These are phyloP conservation scores for Drosophila peninsularis DNA, from an alignment of 2,888 invertebrate genomes.

Conservation along the genomic window DNA sequence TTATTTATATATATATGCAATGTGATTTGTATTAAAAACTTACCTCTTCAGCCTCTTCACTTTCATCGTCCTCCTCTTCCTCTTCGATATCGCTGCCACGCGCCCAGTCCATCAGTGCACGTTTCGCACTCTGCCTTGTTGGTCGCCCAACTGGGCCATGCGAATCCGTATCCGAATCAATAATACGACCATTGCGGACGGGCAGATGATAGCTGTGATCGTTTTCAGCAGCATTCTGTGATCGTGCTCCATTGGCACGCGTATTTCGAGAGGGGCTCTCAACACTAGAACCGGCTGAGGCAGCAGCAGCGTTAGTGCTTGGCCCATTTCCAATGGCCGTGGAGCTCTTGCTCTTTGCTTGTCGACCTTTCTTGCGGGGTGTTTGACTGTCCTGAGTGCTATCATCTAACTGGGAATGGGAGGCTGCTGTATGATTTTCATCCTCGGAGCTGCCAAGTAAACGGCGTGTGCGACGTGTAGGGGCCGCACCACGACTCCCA, in stretches of 20 bases:
- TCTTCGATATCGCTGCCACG: constrained; percentile 82
- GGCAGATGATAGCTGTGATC: constrained; percentile 84
- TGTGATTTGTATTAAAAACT: neutral
- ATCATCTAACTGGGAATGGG: constrained; percentile 71
- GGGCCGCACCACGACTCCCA: constrained; percentile 26
- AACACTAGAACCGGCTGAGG: constrained; percentile 49
- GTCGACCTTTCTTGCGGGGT: constrained; percentile 75
- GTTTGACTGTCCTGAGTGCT: constrained; percentile 78
- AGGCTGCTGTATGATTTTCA: constrained; percentile 37
- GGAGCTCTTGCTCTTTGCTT: constrained; percentile 46
- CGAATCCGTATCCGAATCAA: constrained; percentile 82
- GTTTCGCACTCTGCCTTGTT: constrained; percentile 82
- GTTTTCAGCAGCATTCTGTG: constrained; percentile 79
- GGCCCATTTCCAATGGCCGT: constrained; percentile 63
- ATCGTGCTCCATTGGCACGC: constrained; percentile 66
- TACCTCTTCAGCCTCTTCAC: constrained; percentile 79
- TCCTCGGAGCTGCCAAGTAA: constrained; percentile 74
- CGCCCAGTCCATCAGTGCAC: constrained; percentile 83
- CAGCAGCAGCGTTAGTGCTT: constrained; percentile 66
- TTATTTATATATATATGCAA: neutral
- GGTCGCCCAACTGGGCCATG: constrained; percentile 80
- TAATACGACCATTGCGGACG: constrained; percentile 77
- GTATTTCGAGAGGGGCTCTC: constrained; percentile 80
- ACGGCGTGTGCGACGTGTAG: constrained; percentile 64
- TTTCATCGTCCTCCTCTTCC: constrained; percentile 71